A percentile compares a stretch with the other conserved stretches of the same genome.
Conservation (phyloP, 2,797 vertebrate genomes). For the Micromesistius poutassou region DNA sequence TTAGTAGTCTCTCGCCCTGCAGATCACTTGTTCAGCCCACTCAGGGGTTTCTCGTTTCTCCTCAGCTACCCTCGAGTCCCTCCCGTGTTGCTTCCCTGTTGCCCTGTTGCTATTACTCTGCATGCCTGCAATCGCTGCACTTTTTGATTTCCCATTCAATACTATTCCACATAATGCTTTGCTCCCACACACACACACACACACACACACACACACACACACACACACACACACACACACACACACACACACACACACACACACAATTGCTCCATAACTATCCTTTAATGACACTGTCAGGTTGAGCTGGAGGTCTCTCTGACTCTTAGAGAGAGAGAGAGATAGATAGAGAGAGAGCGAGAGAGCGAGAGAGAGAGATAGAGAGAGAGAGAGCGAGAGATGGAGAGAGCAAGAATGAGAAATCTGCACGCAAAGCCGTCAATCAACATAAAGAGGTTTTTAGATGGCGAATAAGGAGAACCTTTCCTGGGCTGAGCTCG, state of each 20-base stretch:
- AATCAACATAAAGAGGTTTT: constrained; percentile 49
- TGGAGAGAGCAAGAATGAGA: neutral
- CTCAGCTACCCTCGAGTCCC: neutral
- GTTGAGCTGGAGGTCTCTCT: constrained; percentile 1
- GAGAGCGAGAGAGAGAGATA: neutral
- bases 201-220: neutral
- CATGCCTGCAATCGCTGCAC: neutral
- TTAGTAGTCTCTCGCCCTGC: neutral
- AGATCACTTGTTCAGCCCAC: neutral
- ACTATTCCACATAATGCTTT: neutral
- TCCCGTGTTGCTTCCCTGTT: neutral
- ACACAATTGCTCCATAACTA: constrained; percentile 10
- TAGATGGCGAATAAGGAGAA: constrained; percentile 41
- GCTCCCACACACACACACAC: neutral
- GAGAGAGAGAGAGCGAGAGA: neutral
- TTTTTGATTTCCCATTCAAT: neutral
- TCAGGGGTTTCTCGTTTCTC: neutral
- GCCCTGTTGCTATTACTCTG: neutral
- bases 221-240: neutral
- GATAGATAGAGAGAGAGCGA: neutral
- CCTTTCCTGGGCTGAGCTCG: constrained; percentile 31
- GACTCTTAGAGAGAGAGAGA: neutral
- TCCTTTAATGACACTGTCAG: constrained; percentile 20
- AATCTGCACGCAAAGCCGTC: constrained; percentile 34
- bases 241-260: neutral